Base-by-base conservation (phyloP, 2,888 invertebrate genomes). In the Drosophila barbarae region DNA sequence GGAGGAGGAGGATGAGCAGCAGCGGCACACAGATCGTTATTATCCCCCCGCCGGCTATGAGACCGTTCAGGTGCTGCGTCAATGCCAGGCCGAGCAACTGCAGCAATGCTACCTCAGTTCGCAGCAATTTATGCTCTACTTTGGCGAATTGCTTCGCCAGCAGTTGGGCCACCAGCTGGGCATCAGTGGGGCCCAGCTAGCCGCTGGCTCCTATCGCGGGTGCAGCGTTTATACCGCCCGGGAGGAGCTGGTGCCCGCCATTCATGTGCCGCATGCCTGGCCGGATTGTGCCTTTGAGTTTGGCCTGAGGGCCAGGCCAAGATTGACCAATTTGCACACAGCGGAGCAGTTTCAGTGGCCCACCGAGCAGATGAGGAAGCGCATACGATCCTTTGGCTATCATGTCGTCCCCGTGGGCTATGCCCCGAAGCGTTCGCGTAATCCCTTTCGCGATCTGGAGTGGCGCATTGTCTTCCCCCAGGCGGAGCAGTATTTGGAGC, bases 401-500 rank as follows among this genome's bases (percentile, higher is more conserved):
- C 91, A 94, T 69, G 88, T 95, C 28, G 91, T 94, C 12, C 95
- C 96, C 0, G 90, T 93, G 69, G 94, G 94, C 8, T 93, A 92
- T 86, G 90, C 92, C 46, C 91, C 92, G 6, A 93, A 93, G 80
- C 90, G 91, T 55, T 91, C 92, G 3, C 87, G 89, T 18, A 94
- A 94, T 86, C 90, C 91, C 0, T 91, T 92, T 34, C 91, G 92
- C 50, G 91, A 92, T 63, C 89, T 95, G 21, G 95, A 96, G 87
- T 96, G 96, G 96, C 93, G 93, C 87, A 90, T 95, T 3, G 91
- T 92, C 39, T 96, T 95, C 84, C 95, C 95, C 0, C 92, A 93
- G 56, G 95, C 94, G 0, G 95, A 95, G 87, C 91, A 93, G 26
- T 94, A 93, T 84, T 89, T 96, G 71, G 94, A 95, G 86, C 93